Base-by-base conservation (phyloP, 2,888 invertebrate genomes). In the Eupithecia exiguata region DNA sequence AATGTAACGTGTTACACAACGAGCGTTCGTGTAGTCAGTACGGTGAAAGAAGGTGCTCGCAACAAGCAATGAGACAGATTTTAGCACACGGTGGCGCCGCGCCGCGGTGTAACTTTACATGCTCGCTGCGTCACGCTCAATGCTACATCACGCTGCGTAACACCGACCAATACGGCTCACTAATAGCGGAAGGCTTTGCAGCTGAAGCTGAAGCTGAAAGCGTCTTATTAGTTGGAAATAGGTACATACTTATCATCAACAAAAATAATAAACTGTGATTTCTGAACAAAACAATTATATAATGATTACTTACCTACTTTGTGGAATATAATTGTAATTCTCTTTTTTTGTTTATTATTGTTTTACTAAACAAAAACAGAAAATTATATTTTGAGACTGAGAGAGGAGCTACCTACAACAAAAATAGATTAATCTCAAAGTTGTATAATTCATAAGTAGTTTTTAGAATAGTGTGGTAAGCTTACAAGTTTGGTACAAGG, bases 381-480 rank as follows among this genome's bases (percentile, higher is more conserved):
- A 75, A 72, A 69, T 36, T 40, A 67, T 62, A 65, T 40, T 43
- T 65, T 70, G 69, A 65, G 68, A 63, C 49, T 49, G 69, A n/a
- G 25, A 43, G 46, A 36, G 40, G n/a, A n/a, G n/a, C n/a, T n/a
- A n/a, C n/a, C 58, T 70, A 46, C 67, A 74, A 72, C 76, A 14
- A 30, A 43, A 63, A 43, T 35, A n/a, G 10, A 10, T 68, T 9
- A n/a, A 65, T 40, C 0, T 65, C 9, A 9, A 38, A 21, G 18
- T 18, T 6, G 18, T 18, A 1, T 46, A 46, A 18, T 46, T 46
- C 1, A 1, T 46, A 46, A 4, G 5, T 65, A 35, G 21, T 18
- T 63, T 25, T 66, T 6, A 66, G 16, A 14, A 16, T 66, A 66
- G 63, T 36, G 1, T 65, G 9, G 63, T 63, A 63, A 36, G 35